Conservation (phyloP, 2,888 invertebrate species). For the Oligia latruncula region DNA sequence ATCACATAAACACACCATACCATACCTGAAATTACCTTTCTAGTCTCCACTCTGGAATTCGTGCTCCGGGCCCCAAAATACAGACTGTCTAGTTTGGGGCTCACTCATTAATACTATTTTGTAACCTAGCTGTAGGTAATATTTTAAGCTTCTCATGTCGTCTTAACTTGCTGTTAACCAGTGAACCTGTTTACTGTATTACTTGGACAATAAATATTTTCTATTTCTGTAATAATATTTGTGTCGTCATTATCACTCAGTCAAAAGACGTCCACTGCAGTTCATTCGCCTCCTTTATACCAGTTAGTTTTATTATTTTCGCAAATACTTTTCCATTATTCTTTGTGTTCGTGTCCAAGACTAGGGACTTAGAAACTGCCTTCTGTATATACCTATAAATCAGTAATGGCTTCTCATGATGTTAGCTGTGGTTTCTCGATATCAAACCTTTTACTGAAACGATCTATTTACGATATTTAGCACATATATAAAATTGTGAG, state of each 20-base stretch:
- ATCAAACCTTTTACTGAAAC: not conserved
- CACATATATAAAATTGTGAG: not conserved
- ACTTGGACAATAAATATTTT: too few relatives aligned
- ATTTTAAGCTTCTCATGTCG: too few relatives aligned
- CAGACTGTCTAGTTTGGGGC: too few relatives aligned
- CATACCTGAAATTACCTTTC: too few relatives aligned
- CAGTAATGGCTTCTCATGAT: not conserved
- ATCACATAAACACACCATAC: too few relatives aligned
- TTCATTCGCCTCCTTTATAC: not conserved
- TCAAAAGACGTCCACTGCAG: not conserved
- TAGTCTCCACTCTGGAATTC: too few relatives aligned
- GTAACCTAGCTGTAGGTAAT: too few relatives aligned
- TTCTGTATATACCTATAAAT: not conserved
- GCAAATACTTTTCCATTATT: not conserved
- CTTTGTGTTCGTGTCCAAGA: not conserved
- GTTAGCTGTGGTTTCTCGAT: too few relatives aligned
- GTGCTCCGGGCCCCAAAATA: too few relatives aligned
- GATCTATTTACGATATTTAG: not conserved
- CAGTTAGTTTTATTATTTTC: not conserved
- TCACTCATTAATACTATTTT: too few relatives aligned
- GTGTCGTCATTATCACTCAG: not conserved
- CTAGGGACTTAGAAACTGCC: not conserved
- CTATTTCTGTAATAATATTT: not conserved
- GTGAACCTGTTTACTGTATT: too few relatives aligned
- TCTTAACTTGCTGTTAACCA: too few relatives aligned